These are phyloP conservation scores for Drosophila tani DNA, from an alignment of 1,140 invertebrate species.

Conservation along the genomic window DNA sequence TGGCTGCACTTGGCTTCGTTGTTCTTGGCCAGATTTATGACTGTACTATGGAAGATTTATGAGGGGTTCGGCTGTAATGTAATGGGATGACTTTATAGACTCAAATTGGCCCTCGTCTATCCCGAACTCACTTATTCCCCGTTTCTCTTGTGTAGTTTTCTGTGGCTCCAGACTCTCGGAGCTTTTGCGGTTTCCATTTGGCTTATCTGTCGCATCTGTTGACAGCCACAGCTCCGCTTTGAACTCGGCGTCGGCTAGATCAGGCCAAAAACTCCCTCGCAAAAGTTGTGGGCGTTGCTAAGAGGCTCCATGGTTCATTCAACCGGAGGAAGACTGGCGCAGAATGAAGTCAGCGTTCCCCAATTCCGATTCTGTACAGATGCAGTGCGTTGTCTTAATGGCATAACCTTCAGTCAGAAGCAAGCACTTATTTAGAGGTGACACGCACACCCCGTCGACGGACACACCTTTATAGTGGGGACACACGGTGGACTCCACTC, in stretches of 20 bases:
- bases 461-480: constrained; percentile 26
- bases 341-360: constrained; percentile 30
- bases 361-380: constrained; percentile 30
- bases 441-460: constrained; percentile 29
- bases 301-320: constrained; percentile 48
- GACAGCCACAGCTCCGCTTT: constrained; percentile 66
- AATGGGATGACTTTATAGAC: constrained; percentile 14
- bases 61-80: neutral
- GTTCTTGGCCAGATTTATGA: constrained; percentile 44
- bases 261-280: constrained; percentile 43
- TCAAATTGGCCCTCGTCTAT: constrained; percentile 2
- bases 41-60: constrained; percentile 37
- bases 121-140: constrained; percentile 11
- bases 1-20: constrained; percentile 18
- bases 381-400: constrained; percentile 30
- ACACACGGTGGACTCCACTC: constrained; percentile 13
- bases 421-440: constrained; percentile 21
- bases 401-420: constrained; percentile 35
- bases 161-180: constrained; percentile 37
- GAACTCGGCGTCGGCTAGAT: constrained; percentile 60
- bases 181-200: constrained; percentile 43
- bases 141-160: constrained; percentile 48
- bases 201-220: constrained; percentile 74
- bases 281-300: constrained; percentile 33
- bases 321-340: constrained; percentile 14